A percentile compares a stretch with the other conserved stretches of the same genome.
Evolutionary conservation across 1,140 invertebrate genomes (phyloP).

Genomic region (Rhynchophorus ferrugineus): DNA sequence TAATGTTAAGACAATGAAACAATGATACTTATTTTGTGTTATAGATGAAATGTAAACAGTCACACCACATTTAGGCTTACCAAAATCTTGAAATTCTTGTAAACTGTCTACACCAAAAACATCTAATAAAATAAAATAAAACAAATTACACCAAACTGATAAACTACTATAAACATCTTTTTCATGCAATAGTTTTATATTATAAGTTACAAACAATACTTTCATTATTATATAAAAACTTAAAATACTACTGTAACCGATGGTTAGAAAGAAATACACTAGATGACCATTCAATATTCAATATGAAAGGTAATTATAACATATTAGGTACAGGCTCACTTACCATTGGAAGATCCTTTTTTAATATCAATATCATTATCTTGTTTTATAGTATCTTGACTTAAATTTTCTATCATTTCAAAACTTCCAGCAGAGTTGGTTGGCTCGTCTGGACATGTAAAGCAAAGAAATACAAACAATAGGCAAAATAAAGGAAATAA

Average conservation of each 20-base stretch:
- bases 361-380: slow-evolving; percentile 8
- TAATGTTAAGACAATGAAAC: too few relatives aligned
- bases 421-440: slow-evolving; percentile 50
- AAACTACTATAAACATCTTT: background rate
- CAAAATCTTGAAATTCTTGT: background rate
- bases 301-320: background rate
- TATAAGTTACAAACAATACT: too few relatives aligned
- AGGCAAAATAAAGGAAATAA: slow-evolving; percentile 4
- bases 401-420: slow-evolving; percentile 51
- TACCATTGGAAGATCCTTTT: slow-evolving; percentile 34
- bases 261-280: too few relatives aligned
- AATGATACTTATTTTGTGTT: too few relatives aligned
- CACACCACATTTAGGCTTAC: slow-evolving; percentile 10
- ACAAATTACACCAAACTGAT: background rate
- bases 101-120: slow-evolving; percentile 8
- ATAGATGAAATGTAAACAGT: too few relatives aligned
- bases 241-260: too few relatives aligned
- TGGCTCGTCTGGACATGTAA: slow-evolving; percentile 43
- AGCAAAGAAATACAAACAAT: slow-evolving; percentile 29
- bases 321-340: slow-evolving; percentile 24
- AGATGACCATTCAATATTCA: too few relatives aligned
- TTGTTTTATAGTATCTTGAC: slow-evolving; percentile 36
- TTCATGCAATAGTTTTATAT: slow-evolving; percentile 5
- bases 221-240: too few relatives aligned
- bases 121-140: slow-evolving; percentile 11